These are phyloP conservation scores for Pristis pectinata DNA, from an alignment of 2,797 vertebrate species.

Conservation along the genomic window DNA sequence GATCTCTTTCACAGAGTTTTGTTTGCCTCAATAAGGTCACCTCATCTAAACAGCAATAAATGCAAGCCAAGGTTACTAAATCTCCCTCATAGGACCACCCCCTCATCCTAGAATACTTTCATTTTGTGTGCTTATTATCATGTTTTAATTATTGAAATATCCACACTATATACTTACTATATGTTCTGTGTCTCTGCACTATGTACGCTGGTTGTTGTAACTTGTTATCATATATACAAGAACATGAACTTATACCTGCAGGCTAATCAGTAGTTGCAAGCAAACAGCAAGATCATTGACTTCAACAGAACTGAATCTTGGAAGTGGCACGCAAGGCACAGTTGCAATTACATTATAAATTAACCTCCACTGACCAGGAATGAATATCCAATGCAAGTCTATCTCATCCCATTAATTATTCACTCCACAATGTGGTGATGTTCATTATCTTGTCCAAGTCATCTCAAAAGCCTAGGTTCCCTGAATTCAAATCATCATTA, in stretches of 20 bases:
- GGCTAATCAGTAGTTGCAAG: neutral
- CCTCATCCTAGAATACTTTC: neutral
- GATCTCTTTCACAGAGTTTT: too few relatives aligned
- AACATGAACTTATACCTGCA: neutral
- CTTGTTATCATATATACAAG: neutral
- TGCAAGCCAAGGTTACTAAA: too few relatives aligned
- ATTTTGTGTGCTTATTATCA: neutral
- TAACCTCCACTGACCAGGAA: too few relatives aligned
- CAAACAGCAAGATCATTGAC: neutral
- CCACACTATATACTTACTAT: neutral
- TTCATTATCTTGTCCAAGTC: neutral
- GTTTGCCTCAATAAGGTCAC: too few relatives aligned
- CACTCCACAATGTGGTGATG: neutral
- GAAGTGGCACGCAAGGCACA: neutral
- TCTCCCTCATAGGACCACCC: too few relatives aligned
- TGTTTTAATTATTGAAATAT: neutral
- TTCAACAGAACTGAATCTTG: too few relatives aligned
- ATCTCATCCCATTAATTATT: neutral
- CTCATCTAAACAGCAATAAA: too few relatives aligned
- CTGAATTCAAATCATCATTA: neutral
- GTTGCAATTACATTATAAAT: too few relatives aligned
- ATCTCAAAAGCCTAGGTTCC: neutral
- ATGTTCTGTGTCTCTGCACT: neutral
- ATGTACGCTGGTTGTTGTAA: neutral
- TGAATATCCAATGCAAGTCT: neutral